Evolutionary conservation across 37 sponge, comb jelly and placozoan genomes (phyloP).

Genomic region (Diacarnus erythraeanus): DNA sequence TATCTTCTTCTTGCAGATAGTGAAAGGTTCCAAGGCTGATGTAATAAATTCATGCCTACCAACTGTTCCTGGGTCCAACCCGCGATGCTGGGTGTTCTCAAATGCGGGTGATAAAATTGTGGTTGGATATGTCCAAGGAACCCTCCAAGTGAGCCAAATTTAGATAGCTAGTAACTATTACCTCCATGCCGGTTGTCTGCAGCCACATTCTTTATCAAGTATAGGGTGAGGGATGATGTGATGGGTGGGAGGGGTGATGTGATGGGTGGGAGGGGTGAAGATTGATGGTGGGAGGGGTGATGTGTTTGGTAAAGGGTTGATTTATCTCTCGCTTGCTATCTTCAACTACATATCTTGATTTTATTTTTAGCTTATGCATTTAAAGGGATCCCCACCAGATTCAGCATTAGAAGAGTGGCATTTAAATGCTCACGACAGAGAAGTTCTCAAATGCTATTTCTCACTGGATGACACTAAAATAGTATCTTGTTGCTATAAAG

Average conservation of each 20-base stretch:
- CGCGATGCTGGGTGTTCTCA: conserved; percentile 46
- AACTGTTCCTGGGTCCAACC: conserved; percentile 4
- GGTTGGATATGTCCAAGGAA: conserved; percentile 43
- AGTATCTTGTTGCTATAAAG: conserved; percentile 19
- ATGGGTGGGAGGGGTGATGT: no score
- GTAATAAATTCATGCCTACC: neutral
- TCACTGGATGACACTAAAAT: conserved; percentile 50
- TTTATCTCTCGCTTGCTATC: no score
- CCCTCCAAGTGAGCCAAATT: conserved; percentile 28
- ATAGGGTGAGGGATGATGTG: no score
- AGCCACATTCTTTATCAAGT: no score
- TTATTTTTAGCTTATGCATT: no score
- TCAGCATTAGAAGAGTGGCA: no score
- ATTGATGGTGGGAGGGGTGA: no score
- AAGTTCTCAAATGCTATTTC: conserved; percentile 45
- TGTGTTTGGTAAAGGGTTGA: no score
- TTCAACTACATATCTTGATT: no score
- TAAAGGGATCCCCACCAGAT: no score
- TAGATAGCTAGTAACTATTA: neutral
- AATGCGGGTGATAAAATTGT: conserved; percentile 7
- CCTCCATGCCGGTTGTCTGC: neutral
- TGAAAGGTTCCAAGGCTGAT: conserved; percentile 20
- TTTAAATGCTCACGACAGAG: conserved; percentile 27
- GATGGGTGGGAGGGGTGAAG: no score
- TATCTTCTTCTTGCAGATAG: conserved; percentile 5